A percentile compares a stretch with the other conserved stretches of the same genome.
Conservation (phyloP, 2,888 invertebrate genomes). For the Hypolimnas misippus region DNA sequence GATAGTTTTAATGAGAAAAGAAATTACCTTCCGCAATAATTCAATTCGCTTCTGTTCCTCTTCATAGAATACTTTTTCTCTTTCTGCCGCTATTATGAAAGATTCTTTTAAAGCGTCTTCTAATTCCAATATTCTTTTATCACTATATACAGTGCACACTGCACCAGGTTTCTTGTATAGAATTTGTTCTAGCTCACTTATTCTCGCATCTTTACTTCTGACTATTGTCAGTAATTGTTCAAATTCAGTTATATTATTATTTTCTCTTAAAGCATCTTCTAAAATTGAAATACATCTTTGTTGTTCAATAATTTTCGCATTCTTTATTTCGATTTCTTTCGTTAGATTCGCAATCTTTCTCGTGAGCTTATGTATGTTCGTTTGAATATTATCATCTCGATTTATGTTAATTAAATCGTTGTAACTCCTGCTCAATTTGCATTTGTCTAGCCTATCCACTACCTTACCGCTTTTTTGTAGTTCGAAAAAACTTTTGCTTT, state of each 20-base stretch:
- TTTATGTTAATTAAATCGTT: constrained; percentile 64
- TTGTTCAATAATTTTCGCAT: constrained; percentile 82
- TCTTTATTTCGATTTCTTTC: constrained; percentile 77
- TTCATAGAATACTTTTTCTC: constrained; percentile 86
- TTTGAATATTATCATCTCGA: constrained; percentile 51
- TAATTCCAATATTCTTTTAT: constrained; percentile 87
- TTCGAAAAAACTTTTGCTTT: constrained; percentile 77
- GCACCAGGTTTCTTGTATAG: constrained; percentile 77
- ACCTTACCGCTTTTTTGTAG: constrained; percentile 84
- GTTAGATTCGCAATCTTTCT: constrained; percentile 73
- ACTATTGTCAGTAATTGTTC: constrained; percentile 83
- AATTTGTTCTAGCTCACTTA: constrained; percentile 90
- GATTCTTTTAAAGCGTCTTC: constrained; percentile 94
- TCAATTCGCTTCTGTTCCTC: constrained; percentile 86
- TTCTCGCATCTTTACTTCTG: constrained; percentile 86
- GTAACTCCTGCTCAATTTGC: constrained; percentile 75
- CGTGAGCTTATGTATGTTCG: constrained; percentile 64
- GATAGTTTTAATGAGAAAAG: too few relatives aligned
- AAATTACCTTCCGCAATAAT: constrained; percentile 86
- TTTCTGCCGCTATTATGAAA: constrained; percentile 87
- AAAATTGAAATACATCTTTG: constrained; percentile 81
- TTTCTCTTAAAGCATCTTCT: constrained; percentile 81
- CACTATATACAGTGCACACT: constrained; percentile 66
- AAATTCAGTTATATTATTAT: constrained; percentile 83
- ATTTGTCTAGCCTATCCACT: constrained; percentile 83